Base-by-base conservation (phyloP, 2,113 vertebrate species). In the Stegastes partitus region DNA sequence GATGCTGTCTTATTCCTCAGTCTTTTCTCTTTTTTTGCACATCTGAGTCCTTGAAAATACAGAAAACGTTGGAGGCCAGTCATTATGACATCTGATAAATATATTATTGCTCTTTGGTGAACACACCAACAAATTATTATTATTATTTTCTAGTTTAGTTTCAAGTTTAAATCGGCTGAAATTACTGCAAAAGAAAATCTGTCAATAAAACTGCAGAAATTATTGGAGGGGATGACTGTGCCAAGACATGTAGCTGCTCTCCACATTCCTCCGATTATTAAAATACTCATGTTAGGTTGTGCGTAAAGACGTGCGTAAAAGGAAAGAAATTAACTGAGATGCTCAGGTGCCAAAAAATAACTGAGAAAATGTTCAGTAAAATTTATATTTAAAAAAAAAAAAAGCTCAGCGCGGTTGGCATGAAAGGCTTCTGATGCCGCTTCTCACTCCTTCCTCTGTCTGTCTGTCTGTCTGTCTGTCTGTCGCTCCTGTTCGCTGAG, bases 11-110 rank as follows among this genome's bases (percentile, higher is more conserved):
- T 50, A 74, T 45, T 81, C 79, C 34, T 74, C 70, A 74, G 55
- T 77, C 72, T 70, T n/a, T n/a, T n/a, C n/a, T n/a, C n/a, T n/a
- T n/a, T n/a, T n/a, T n/a, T n/a, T n/a, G n/a, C n/a, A n/a, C n/a
- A 87, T 90, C 81, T 71, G 84, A 86, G 66, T 71, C 77, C 82
- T 88, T 78, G 49, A 82, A 91, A 84, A 82, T 64, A 86, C 22
- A 79, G 25, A 76, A 67, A 86, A 87, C 34, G 45, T 44, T 31
- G 68, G 57, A 77, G 78, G 64, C 65, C 64, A 81, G 77, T 66
- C 37, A 70, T 57, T 31, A 19, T 26, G 19, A 61, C 58, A 61
- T 68, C 11, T 53, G 39, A 53, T 47, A 49, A 76, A 83, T 50
- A 10, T 34, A 39, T 54, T 21, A 71, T 53, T 66, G 15, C 26